Evolutionary conservation across 2,113 vertebrate species (phyloP), one percentile per base, ranked within the genome.

Genomic region (Oncorhynchus masou): DNA sequence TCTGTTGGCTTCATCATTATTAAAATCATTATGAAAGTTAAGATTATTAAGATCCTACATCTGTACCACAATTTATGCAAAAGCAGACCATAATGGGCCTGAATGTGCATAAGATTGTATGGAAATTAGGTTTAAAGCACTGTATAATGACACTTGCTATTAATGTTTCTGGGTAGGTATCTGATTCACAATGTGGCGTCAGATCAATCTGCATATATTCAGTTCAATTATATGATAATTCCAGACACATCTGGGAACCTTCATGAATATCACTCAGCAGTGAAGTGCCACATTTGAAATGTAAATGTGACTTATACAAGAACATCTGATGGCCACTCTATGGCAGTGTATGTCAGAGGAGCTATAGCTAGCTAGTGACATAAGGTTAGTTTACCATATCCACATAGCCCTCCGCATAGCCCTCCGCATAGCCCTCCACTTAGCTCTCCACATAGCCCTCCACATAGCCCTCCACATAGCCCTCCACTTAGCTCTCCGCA

Each of bases 191-290:
- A 77, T 29, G 25, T 15, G 4, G 22, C n/a, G 22, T 78, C 72
- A 76, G 84, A 90, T 82, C 79, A 82, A 85, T 84, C 84, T 90
- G 85, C 86, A 91, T 89, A 85, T 81, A 86, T 88, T 82, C 80
- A 81, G 51, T 39, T 68, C 70, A 86, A 87, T 90, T 86, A 79
- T 81, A 86, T 86, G 82, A 67, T 83, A 84, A 88, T 89, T 85
- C 75, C 75, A 80, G 76, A 80, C 57, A 48, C 81, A 85, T 74
- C 64, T 74, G 84, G 71, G 81, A 69, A 77, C 12, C 25, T 86
- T 90, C 84, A 81, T 84, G 79, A 87, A 85, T 82, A 79, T 78
- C 25, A 39, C 71, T 87, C 85, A 86, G 89, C 88, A 85, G 88
- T 88, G 88, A 91, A 79, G 80, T 73, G 79, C 29, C 68, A 69